A percentile compares a stretch with the other conserved stretches of the same genome.
Conservation (phyloP, 2,113 vertebrate genomes). For the Lucifuga dentata region DNA sequence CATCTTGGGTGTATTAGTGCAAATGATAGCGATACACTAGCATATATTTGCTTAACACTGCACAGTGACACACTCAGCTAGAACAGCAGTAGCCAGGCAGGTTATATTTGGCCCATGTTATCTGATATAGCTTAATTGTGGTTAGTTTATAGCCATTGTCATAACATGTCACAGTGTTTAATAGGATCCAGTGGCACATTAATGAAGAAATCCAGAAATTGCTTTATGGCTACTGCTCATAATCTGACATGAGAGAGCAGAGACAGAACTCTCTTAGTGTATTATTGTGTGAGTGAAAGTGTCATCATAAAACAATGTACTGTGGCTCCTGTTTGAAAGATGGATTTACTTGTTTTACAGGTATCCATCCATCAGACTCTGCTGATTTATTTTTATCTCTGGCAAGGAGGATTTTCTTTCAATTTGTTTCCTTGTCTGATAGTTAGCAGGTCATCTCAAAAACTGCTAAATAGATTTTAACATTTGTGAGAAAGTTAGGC, state of each 20-base stretch:
- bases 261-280: neutral
- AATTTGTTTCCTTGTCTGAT: too few relatives aligned
- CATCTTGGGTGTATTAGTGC: constrained; percentile 15
- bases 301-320: constrained; percentile 11
- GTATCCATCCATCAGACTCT: neutral
- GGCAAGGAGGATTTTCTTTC: too few relatives aligned
- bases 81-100: constrained; percentile 17
- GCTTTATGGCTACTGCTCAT: too few relatives aligned
- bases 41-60: neutral
- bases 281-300: neutral
- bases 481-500: too few relatives aligned
- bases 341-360: constrained; percentile 14
- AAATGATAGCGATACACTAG: constrained; percentile 16
- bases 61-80: constrained; percentile 19
- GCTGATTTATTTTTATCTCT: neutral
- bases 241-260: neutral
- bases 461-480: too few relatives aligned
- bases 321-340: neutral
- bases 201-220: constrained; percentile 18
- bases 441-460: too few relatives aligned
- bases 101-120: constrained; percentile 64
- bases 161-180: constrained; percentile 40
- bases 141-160: constrained; percentile 57
- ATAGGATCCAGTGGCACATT: neutral
- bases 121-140: constrained; percentile 70